Conservation (phyloP, 2,888 invertebrate genomes). For the Sminthurinus aureus region DNA sequence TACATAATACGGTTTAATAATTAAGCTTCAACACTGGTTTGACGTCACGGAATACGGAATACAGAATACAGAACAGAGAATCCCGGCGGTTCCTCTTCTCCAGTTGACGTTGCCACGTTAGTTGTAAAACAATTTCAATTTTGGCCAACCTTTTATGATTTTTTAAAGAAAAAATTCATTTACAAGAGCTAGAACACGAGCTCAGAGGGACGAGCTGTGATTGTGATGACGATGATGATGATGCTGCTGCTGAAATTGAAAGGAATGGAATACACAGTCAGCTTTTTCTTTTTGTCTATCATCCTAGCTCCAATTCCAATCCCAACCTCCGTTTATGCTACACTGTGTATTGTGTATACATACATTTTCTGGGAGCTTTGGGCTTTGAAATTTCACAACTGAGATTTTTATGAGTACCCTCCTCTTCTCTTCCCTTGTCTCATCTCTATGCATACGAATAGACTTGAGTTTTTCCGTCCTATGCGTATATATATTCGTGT, state of each 20-base stretch:
- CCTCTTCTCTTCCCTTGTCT: background rate
- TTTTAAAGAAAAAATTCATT: background rate
- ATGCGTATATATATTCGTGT: background rate
- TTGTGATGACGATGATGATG: too few species aligned
- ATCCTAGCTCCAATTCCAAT: too few species aligned
- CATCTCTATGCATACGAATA: too few species aligned
- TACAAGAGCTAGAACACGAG: too few species aligned
- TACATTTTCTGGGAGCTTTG: too few species aligned
- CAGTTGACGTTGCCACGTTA: background rate
- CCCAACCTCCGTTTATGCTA: background rate
- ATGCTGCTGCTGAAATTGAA: background rate
- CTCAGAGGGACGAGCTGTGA: too few species aligned
- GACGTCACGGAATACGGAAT: constrained; percentile 14
- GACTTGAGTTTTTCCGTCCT: background rate
- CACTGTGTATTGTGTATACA: background rate
- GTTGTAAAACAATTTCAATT: constrained; percentile 34
- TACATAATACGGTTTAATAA: constrained; percentile 2
- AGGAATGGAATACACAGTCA: background rate
- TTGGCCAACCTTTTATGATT: constrained; percentile 17
- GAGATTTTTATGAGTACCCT: background rate
- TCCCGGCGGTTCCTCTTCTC: background rate
- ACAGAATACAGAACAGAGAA: background rate
- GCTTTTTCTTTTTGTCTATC: background rate
- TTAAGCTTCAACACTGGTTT: constrained; percentile 29
- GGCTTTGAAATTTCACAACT: background rate